Evolutionary conservation across 2,797 vertebrate species (phyloP), one percentile per base, ranked within the genome.

Genomic region (Gymnopithys bicolor): DNA sequence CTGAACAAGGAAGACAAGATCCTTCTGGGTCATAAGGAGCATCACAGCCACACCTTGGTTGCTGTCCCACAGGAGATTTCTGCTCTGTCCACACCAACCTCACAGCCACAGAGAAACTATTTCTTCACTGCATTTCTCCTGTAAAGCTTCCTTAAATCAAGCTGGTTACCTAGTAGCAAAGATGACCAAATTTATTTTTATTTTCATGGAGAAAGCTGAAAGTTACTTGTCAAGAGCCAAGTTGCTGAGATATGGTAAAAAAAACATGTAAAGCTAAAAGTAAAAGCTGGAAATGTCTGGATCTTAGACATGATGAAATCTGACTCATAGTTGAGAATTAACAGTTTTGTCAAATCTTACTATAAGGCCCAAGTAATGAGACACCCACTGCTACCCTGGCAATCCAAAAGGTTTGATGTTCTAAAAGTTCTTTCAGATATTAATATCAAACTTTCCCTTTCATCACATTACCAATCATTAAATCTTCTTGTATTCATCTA

Each of bases 401-500:
- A 90, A 46, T 35, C 3, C 48, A 92, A 49, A 35, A 39, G 25
- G 13, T 58, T 35, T 82, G 62, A 66, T 3, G 6, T 78, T 56
- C 71, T 86, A 63, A 53, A 86, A 91, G 53, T 45, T 58, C 73
- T 56, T 84, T 84, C 43, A 68, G 83, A 69, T 84, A 66, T 69
- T 92, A 58, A 10, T 53, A 67, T n/a, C 33, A 70, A 62, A 43
- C 70, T 74, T 87, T 78, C 56, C 43, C 32, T 85, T 92, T 90
- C 58, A 39, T 62, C 58, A 59, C 51, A 37, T 75, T 70, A 75
- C 39, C 75, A 45, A 28, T 90, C 67, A 70, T 70, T 88, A 78
- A 85, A 78, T 45, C 19, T 80, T 49, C 63, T 76, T 48, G n/a
- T 64, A 46, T 85, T 88, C 58, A 39, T 33, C 68, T 59, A 75